Base-by-base conservation (phyloP, 2,888 invertebrate genomes). In the Luperina nickerlii region DNA sequence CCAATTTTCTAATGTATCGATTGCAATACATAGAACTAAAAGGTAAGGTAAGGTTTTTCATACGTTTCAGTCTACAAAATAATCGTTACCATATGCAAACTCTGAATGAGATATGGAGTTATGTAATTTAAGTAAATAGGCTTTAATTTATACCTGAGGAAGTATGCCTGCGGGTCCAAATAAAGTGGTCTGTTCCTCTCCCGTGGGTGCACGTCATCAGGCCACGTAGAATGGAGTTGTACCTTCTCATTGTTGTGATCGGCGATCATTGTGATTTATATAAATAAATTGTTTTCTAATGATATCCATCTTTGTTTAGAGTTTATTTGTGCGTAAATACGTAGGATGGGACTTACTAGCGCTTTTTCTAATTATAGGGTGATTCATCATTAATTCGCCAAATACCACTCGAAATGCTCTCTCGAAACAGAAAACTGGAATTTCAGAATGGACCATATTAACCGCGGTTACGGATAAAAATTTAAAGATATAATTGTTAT, bases 141-240 rank as follows among this genome's bases (percentile, higher is more conserved):
- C 27, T 13, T 79, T 65, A 65, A 27, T 63, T 2, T 15, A 66
- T 70, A 20, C 51, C 27, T 32, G 66, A 76, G 27, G 74, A 68
- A 72, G 42, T 74, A 42, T 7, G 67, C 38, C 38, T 38, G 77
- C 86, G 75, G 92, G 74, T 91, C 91, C 77, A 48, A 13, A 70
- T 82, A 89, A 73, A 84, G 27, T 93, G 92, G 93, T 88, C 68
- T 7, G 54, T 71, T 62, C 68, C 13, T 79, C 79, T 67, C 80
- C 86, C 90, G 94, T 95, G 93, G 94, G 94, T 93, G 94, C 93
- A 88, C 90, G 92, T 92, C 91, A 92, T 90, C 91, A 90, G 87
- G 87, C 84, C 86, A 81, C 89, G 88, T 89, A 90, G 91, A 90
- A 92, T 90, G 86, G 86, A 89, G 84, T 85, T 83, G 84, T 86